phyloP scores from a whole-genome alignment of 2,113 vertebrate species.

The Arvicanthis niloticus region DNA sequence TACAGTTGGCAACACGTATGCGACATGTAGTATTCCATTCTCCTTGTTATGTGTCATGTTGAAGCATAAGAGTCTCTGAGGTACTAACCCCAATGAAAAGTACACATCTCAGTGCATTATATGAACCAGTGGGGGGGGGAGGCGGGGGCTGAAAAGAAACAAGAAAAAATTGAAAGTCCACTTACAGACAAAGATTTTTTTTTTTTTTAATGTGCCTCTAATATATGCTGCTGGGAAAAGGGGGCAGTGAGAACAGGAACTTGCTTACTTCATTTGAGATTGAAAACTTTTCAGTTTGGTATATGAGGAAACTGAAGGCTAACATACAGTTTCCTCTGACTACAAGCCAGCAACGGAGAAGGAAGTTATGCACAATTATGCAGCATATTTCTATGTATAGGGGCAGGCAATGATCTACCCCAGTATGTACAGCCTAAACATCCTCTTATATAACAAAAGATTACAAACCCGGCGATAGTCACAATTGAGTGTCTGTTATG shows the following conservation, averaged over 20 bases:
- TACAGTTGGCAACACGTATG: conserved; percentile 95
- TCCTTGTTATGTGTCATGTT: conserved; percentile 88
- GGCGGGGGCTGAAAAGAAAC: too few species aligned
- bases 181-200: conserved; percentile 84
- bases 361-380: conserved; percentile 85
- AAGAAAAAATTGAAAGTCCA: neutral
- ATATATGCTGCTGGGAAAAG: conserved; percentile 79
- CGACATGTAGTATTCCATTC: conserved; percentile 91
- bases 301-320: conserved; percentile 83
- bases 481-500: conserved; percentile 84
- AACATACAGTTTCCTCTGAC: conserved; percentile 82
- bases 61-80: conserved; percentile 83
- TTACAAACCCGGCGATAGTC: conserved; percentile 88
- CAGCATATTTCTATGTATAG: conserved; percentile 84
- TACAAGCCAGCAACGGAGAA: conserved; percentile 85
- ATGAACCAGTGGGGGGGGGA: conserved; percentile 81
- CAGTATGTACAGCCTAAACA: conserved; percentile 85
- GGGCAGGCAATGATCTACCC: conserved; percentile 79
- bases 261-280: conserved; percentile 74
- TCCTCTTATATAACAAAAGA: conserved; percentile 87
- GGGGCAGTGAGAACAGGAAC: conserved; percentile 71
- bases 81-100: conserved; percentile 89
- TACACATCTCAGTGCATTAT: conserved; percentile 90
- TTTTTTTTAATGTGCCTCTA: conserved; percentile 86
- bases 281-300: conserved; percentile 40